Conservation (phyloP, 2,888 invertebrate species). For the Chouioia cunea region DNA sequence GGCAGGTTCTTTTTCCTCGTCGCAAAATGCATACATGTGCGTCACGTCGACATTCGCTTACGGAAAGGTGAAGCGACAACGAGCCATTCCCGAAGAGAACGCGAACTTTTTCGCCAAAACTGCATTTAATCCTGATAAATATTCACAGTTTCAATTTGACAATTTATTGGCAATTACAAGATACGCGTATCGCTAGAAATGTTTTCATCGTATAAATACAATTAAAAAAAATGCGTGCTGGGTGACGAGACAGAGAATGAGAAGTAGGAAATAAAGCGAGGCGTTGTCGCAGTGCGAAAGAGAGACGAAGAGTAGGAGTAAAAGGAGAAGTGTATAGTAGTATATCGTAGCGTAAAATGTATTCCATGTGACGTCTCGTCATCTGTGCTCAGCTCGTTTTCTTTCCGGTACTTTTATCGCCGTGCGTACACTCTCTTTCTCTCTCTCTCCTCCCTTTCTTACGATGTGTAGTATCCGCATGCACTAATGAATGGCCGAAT, state of each 20-base stretch:
- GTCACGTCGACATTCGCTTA: slow-evolving; percentile 39
- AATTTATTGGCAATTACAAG: too few species aligned
- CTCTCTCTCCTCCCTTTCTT: slow-evolving; percentile 56
- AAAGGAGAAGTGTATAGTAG: too few species aligned
- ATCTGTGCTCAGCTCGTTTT: slow-evolving; percentile 11
- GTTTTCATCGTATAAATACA: too few species aligned
- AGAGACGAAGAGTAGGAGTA: neutral
- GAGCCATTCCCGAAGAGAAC: slow-evolving; percentile 1
- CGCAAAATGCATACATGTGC: slow-evolving; percentile 41
- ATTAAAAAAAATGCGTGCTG: too few species aligned
- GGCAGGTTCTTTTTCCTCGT: slow-evolving; percentile 34
- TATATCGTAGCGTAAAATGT: neutral
- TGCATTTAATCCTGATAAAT: too few species aligned
- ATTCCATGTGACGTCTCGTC: slow-evolving; percentile 28
- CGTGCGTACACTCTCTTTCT: slow-evolving; percentile 41
- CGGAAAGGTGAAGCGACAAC: slow-evolving; percentile 48
- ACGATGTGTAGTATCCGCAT: slow-evolving; percentile 55
- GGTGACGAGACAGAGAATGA: neutral
- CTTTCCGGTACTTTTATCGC: slow-evolving; percentile 17
- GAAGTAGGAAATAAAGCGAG: too few species aligned
- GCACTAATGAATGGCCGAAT: slow-evolving; percentile 61
- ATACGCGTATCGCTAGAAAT: too few species aligned
- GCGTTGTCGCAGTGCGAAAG: neutral
- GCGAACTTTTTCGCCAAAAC: too few species aligned
- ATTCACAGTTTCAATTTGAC: too few species aligned